Evolutionary conservation across 2,113 vertebrate genomes (phyloP), one percentile per base, ranked within the genome.

Genomic region (Gasterosteus aculeatus): DNA sequence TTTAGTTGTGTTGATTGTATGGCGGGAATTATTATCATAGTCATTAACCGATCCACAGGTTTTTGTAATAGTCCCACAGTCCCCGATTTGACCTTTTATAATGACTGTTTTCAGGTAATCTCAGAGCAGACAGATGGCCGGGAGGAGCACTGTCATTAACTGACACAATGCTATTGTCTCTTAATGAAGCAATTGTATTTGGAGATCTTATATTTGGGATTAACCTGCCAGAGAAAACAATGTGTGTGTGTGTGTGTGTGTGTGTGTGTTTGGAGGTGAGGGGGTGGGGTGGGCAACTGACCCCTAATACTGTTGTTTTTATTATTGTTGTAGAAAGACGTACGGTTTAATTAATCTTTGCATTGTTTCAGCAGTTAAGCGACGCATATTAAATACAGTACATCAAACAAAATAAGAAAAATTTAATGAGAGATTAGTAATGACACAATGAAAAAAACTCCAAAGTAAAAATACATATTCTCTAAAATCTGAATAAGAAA

Each of bases 131-230:
- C 72, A 78, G 76, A 63, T 65, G 85, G 80, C 82, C 75, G 86
- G 86, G 86, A 84, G 85, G 89, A 68, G 84, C 72, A 84, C 75
- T 65, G 73, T 87, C 83, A 90, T 91, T 89, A 87, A 67, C 59
- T 77, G 61, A 87, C 77, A 88, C 82, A 88, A 89, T 85, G 67
- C 87, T 62, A 90, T 92, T 92, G 90, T 92, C 87, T 87, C 56
- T 85, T 88, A 89, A 92, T 91, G 87, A 92, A 87, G 67, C 87
- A 71, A 86, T 90, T 92, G 90, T 92, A 54, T 71, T 61, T 59
- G n/a, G 18, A 70, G 83, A 80, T 78, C 85, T 54, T 69, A 58
- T 87, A 80, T 84, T 89, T 88, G 83, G 87, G 85, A 82, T 85
- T 69, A 77, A 53, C 60, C 76, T 10, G 67, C 71, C 41, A 77